Conservation (phyloP, 1,140 invertebrate genomes). For the Apis laboriosa region DNA sequence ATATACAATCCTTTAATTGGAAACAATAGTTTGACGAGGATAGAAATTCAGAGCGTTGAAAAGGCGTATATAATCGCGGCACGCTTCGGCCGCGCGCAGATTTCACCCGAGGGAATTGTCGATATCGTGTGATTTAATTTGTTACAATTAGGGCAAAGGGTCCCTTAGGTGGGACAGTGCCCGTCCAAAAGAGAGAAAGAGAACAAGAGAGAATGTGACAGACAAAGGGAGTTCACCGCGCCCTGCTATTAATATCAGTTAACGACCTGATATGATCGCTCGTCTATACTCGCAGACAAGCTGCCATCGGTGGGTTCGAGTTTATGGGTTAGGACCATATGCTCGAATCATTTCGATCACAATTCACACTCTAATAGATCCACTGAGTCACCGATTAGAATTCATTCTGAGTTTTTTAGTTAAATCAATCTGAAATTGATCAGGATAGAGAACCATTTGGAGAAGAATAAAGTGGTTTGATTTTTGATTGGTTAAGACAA, state of each 20-base stretch:
- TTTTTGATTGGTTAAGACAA: not conserved
- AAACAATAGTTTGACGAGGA: slow-evolving; percentile 14
- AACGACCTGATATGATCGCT: slow-evolving; percentile 79
- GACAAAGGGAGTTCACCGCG: slow-evolving; percentile 67
- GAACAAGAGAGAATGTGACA: slow-evolving; percentile 3
- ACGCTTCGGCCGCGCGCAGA: slow-evolving; percentile 51
- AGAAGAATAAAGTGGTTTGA: not conserved
- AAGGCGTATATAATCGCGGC: slow-evolving; percentile 57
- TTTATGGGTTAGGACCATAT: slow-evolving; percentile 38
- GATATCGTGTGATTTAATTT: slow-evolving; percentile 77
- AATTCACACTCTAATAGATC: slow-evolving; percentile 69
- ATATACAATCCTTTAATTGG: slow-evolving; percentile 28
- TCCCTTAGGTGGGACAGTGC: slow-evolving; percentile 39
- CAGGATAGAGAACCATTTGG: not conserved
- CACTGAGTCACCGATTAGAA: slow-evolving; percentile 70
- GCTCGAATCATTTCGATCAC: slow-evolving; percentile 37
- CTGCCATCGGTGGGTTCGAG: slow-evolving; percentile 38
- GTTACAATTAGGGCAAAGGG: slow-evolving; percentile 73
- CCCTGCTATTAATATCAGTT: slow-evolving; percentile 81
- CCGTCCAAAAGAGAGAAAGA: slow-evolving; percentile 8
- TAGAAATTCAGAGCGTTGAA: slow-evolving; percentile 31
- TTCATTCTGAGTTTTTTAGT: not conserved
- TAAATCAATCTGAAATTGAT: not conserved
- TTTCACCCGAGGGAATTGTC: slow-evolving; percentile 63
- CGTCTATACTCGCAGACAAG: slow-evolving; percentile 62